Base-by-base conservation (phyloP, 23 tunicate genomes). In the Clavelina lepadiformis region DNA sequence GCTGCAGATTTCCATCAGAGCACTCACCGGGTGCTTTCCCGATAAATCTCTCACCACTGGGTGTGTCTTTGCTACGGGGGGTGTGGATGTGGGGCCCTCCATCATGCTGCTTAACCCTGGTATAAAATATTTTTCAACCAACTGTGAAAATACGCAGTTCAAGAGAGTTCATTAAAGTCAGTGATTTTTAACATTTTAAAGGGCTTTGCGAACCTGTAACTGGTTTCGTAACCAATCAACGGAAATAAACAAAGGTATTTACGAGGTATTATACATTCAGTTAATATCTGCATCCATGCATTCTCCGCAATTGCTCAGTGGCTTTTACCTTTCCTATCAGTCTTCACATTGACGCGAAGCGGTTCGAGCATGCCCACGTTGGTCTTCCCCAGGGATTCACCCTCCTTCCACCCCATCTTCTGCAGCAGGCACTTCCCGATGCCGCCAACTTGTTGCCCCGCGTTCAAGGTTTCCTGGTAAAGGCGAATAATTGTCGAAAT, bases 371-470 rank as follows among this genome's bases (percentile, higher is more conserved):
- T 49, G 25, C 98, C 98, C 0, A 35, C 28, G 33, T 65, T 82
- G 0, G 82, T 80, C 56, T 70, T 75, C 0, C 98, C 98, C 53
- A 91, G 66, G 6, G 78, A 30, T 51, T 66, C 87, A 30, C 98
- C 98, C 46, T 78, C 91, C 20, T 50, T 74, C 98, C 98, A 91
- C 7, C 98, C 98, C 98, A 91, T 91, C 51, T 91, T 91, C 68
- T 91, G 74, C 56, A 91, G 72, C 6, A 91, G 63, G 28, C 73
- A 44, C 56, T 81, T 81, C 35, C 98, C 98, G 49, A 91, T 76
- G 5, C 98, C 98, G 2, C 28, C 83, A 31, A 91, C 98, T 23
- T 69, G 77, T 35, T 82, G 75, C 15, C 66, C 79, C 7, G 80
- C 68, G 33, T 82, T 82, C 18, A 91, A 63, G 4, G 75, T 33